Percentiles rank a stretch among this genome's conserved stretches.
Evolutionary conservation across 2,888 invertebrate genomes (phyloP).

Genomic region (Pollenia angustigena): DNA sequence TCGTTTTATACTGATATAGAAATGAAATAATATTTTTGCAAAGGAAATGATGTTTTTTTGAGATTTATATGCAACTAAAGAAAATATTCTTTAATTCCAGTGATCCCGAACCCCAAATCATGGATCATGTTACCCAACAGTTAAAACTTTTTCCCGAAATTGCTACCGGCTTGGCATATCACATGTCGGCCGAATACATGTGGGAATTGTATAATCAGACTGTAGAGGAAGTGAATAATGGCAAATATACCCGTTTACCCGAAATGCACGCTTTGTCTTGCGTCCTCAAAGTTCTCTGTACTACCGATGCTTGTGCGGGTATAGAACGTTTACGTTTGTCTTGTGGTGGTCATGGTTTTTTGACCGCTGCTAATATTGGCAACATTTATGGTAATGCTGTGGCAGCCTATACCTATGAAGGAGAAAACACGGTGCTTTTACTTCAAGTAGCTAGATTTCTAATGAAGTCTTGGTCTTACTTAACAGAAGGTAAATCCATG

Average conservation of each 20-base stretch:
- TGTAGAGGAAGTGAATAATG: conserved; percentile 90
- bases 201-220: conserved; percentile 89
- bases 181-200: conserved; percentile 89
- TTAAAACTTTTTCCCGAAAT: conserved; percentile 93
- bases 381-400: conserved; percentile 91
- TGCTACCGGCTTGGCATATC: conserved; percentile 91
- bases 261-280: conserved; percentile 94
- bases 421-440: conserved; percentile 96
- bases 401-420: conserved; percentile 96
- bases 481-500: conserved; percentile 86
- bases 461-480: conserved; percentile 91
- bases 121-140: conserved; percentile 97
- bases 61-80: too few species aligned
- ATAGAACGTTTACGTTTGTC: conserved; percentile 94
- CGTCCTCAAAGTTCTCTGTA: conserved; percentile 93
- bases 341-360: conserved; percentile 98
- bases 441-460: conserved; percentile 94
- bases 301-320: conserved; percentile 88
- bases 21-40: too few species aligned
- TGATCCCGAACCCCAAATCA: conserved; percentile 92
- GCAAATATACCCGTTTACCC: conserved; percentile 90
- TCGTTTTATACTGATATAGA: too few species aligned
- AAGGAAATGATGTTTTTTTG: too few species aligned
- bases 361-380: conserved; percentile 93
- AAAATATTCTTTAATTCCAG: conserved; percentile 83